These are phyloP conservation scores for Daubentonia madagascariensis DNA, from an alignment of 2,113 vertebrate genomes.

Conservation along the genomic window DNA sequence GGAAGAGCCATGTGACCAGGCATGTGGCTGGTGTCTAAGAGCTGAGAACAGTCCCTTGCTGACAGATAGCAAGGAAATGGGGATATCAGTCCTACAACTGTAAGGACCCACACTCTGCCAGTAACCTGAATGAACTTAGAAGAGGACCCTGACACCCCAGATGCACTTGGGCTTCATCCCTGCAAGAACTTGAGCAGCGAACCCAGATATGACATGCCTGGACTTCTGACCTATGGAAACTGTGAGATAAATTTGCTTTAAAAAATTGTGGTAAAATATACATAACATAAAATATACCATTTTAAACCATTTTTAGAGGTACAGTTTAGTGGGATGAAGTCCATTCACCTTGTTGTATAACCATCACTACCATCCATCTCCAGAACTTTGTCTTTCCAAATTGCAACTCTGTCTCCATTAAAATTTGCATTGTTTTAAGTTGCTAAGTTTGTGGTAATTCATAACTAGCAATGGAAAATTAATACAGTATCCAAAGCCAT, in stretches of 20 bases:
- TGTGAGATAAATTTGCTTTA: background rate
- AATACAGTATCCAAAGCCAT: background rate
- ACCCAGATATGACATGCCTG: background rate
- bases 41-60: background rate
- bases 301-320: background rate
- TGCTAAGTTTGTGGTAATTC: background rate
- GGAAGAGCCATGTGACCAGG: background rate
- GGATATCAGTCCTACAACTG: background rate
- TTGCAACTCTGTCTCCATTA: background rate
- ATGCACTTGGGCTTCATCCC: background rate
- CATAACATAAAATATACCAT: background rate
- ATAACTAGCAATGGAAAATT: background rate
- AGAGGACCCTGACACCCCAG: background rate
- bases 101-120: background rate
- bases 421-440: background rate
- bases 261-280: background rate
- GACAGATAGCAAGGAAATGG: background rate
- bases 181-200: background rate
- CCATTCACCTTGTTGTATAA: too few species aligned
- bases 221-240: background rate
- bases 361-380: background rate
- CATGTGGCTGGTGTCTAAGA: too few species aligned
- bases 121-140: background rate
- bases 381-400: background rate
- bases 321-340: background rate